Conservation (phyloP, 2,888 invertebrate genomes). For the Hydrotaea cyrtoneurina region DNA sequence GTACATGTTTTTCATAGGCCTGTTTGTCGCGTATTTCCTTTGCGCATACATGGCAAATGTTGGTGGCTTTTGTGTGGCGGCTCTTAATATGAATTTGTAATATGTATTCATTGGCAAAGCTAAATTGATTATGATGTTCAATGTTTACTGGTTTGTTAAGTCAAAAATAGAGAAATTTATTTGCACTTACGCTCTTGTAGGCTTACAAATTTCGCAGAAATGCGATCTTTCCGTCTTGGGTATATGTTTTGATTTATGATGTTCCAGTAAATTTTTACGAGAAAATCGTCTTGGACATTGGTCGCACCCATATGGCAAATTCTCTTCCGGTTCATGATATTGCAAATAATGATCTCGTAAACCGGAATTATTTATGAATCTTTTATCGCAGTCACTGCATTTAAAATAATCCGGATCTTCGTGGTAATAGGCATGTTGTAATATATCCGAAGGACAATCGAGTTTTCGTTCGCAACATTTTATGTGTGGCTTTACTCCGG, state of each 20-base stretch:
- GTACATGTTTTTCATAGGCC: constrained; percentile 79
- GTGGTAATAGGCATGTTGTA: constrained; percentile 80
- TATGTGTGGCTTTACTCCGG: constrained; percentile 74
- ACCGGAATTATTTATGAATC: constrained; percentile 77
- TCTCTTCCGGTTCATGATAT: constrained; percentile 77
- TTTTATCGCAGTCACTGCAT: constrained; percentile 78
- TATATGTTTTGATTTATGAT: constrained; percentile 77
- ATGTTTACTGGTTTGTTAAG: no score
- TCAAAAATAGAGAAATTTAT: no score
- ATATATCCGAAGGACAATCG: constrained; percentile 76
- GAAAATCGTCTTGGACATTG: constrained; percentile 78
- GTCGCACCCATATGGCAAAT: constrained; percentile 77
- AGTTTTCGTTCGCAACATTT: constrained; percentile 79
- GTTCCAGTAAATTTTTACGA: constrained; percentile 76
- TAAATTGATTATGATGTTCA: constrained; percentile 51
- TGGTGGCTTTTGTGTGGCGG: constrained; percentile 77
- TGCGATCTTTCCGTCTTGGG: constrained; percentile 74
- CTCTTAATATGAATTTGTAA: constrained; percentile 77
- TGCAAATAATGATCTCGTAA: constrained; percentile 77
- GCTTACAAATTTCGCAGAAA: constrained; percentile 72
- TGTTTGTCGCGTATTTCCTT: constrained; percentile 79
- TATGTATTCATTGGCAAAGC: constrained; percentile 78
- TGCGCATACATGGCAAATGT: constrained; percentile 80
- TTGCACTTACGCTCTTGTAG: constrained; percentile 73
- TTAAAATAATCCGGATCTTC: constrained; percentile 79